Evolutionary conservation across 2,888 invertebrate species (phyloP), one percentile per base, ranked within the genome.

Genomic region (Xylota segnis): DNA sequence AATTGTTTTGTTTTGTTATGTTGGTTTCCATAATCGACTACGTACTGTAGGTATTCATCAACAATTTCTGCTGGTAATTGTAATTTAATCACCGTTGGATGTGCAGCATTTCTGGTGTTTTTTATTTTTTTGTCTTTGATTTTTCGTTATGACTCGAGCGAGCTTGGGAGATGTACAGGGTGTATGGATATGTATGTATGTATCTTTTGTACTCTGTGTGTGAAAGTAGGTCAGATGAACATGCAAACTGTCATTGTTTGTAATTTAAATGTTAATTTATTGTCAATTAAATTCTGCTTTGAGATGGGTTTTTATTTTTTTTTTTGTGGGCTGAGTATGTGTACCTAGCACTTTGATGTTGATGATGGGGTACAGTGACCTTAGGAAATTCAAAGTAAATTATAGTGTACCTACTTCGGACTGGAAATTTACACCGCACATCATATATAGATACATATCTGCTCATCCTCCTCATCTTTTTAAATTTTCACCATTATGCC

Each of bases 241-340:
- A 65, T 65, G 72, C 71, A 56, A 71, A 78, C 65, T 71, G 78
- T 68, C 66, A 66, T 66, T 81, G 56, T 56, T 75, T 70, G 76
- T 75, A 82, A 82, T 82, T 63, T 70, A 58, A 68, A 68, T 63
- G 50, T 70, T 43, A 70, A 82, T 82, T 82, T 70, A 75, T 71
- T 75, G 70, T 82, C 76, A 82, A 76, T 82, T 82, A 75, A 68
- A 50, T 61, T 52, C 16, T 61, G 61, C 40, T 75, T 82, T 43
- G 14, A 43, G 14, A 47, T 54, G 34, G 12, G 61, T 34, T 34
- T 59, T 63, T 50, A 34, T 5, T 37, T 18, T 50, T 37, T 23
- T 0, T 50, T 50, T 34, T 50, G 50, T 18, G 34, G 37, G 45
- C 37, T 7, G 27, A 52, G 27, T 27, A 6, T 29, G 5, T 45